These are phyloP conservation scores for Dolichoris vasculosae DNA, from an alignment of 1,140 invertebrate species.

Conservation along the genomic window DNA sequence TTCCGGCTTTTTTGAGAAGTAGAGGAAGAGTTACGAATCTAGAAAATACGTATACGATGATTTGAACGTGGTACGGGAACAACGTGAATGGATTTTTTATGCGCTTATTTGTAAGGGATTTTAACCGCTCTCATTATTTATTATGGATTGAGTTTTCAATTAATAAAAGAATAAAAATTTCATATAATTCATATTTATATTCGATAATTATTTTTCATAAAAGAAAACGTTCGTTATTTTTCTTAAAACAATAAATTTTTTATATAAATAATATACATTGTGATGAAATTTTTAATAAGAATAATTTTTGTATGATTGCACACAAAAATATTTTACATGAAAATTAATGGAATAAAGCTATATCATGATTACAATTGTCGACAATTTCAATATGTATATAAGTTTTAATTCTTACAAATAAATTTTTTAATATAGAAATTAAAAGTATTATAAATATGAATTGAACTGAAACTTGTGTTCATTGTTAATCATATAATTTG, in stretches of 20 bases:
- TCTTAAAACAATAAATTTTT: background rate
- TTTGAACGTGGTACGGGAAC: background rate
- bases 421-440: too few species aligned
- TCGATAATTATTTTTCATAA: background rate
- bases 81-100: conserved; percentile 2
- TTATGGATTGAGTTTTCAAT: background rate
- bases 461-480: too few species aligned
- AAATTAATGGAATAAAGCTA: too few species aligned
- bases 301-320: too few species aligned
- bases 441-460: too few species aligned
- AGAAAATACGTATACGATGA: background rate
- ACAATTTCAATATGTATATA: too few species aligned
- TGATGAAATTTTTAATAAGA: too few species aligned
- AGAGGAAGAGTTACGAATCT: background rate
- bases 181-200: background rate
- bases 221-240: background rate
- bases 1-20: background rate
- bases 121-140: conserved; percentile 11
- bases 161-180: background rate
- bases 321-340: too few species aligned
- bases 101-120: background rate
- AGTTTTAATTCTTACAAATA: too few species aligned
- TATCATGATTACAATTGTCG: too few species aligned
- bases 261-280: too few species aligned
- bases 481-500: too few species aligned